Evolutionary conservation across 2,888 invertebrate species (phyloP), one percentile per base, ranked within the genome.

Genomic region (Dryomyza anilis): DNA sequence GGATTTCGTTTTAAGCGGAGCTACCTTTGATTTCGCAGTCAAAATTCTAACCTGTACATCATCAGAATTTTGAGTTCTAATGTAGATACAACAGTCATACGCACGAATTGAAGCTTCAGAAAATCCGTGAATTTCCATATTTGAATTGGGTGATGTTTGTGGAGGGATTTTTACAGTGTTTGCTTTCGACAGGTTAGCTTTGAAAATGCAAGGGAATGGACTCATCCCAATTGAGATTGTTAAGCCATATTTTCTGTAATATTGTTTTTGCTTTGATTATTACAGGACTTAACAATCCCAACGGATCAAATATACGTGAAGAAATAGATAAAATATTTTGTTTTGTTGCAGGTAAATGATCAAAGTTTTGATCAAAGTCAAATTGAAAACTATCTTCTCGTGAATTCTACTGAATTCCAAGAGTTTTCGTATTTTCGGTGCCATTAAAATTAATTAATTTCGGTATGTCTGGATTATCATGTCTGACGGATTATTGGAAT

Each of bases 91-190:
- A 33, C 62, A 60, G n/a, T 50, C 60, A 53, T 62, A 68, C 12
- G 58, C 63, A 8, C 64, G 45, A 16, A 53, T 43, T 19, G 64
- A 70, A 10, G 68, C 63, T 46, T 70, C 67, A 16, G 56, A 23
- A 23, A 70, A 69, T 2, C 70, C 66, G 56, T 69, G 66, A 10
- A 71, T 62, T 60, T 68, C 63, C 7, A 55, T 55, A 16, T 30
- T 21, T n/a, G n/a, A 25, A 1, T 46, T 27, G 16, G 29, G 10
- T n/a, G 61, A 30, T 8, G 63, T 68, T 1, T 25, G 59, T 10
- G 63, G 55, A 21, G 65, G 64, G 6, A 65, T 56, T 55, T 65
- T 1, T n/a, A 65, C 53, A 2, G 8, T 14, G 8, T 56, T 19
- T 6, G 39, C 4, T 14, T 23, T 7, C 23, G 25, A 16, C 23